These are phyloP conservation scores for Penaeus vannamei DNA, from an alignment of 1,140 invertebrate species.

Conservation along the genomic window DNA sequence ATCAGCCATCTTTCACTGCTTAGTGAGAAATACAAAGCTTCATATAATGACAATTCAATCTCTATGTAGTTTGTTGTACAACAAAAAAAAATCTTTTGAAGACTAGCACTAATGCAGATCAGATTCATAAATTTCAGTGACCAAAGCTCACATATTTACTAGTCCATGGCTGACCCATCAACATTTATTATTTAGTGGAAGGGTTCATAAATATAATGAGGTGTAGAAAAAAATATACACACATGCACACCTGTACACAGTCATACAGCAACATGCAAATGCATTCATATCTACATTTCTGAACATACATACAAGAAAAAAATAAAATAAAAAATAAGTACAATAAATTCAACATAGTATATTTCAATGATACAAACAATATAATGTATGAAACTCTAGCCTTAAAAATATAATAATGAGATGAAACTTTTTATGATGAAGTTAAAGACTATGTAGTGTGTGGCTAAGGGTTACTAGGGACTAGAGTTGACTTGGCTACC, in stretches of 20 bases:
- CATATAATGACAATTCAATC: slow-evolving; percentile 21
- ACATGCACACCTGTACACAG: slow-evolving; percentile 46
- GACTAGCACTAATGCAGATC: slow-evolving; percentile 51
- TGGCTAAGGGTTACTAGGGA: slow-evolving; percentile 54
- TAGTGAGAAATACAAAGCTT: slow-evolving; percentile 44
- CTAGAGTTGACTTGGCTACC: slow-evolving; percentile 56
- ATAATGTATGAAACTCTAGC: slow-evolving; percentile 37
- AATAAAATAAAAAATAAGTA: slow-evolving; percentile 21
- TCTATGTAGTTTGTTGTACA: neutral
- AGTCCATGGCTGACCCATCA: slow-evolving; percentile 51
- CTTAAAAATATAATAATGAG: slow-evolving; percentile 42
- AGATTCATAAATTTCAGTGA: slow-evolving; percentile 53
- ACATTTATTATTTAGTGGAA: slow-evolving; percentile 53
- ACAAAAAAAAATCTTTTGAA: slow-evolving; percentile 3
- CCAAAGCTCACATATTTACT: slow-evolving; percentile 43
- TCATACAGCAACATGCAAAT: slow-evolving; percentile 55
- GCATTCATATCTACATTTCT: slow-evolving; percentile 55
- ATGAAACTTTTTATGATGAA: slow-evolving; percentile 42
- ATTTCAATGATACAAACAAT: slow-evolving; percentile 52
- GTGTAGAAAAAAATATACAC: slow-evolving; percentile 46
- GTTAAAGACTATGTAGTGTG: slow-evolving; percentile 45
- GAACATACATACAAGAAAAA: slow-evolving; percentile 33
- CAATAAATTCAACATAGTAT: slow-evolving; percentile 56
- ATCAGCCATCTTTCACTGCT: slow-evolving; percentile 28
- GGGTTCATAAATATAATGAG: slow-evolving; percentile 55